Conservation (phyloP, 2,797 vertebrate species). For the Danio kyathit region DNA sequence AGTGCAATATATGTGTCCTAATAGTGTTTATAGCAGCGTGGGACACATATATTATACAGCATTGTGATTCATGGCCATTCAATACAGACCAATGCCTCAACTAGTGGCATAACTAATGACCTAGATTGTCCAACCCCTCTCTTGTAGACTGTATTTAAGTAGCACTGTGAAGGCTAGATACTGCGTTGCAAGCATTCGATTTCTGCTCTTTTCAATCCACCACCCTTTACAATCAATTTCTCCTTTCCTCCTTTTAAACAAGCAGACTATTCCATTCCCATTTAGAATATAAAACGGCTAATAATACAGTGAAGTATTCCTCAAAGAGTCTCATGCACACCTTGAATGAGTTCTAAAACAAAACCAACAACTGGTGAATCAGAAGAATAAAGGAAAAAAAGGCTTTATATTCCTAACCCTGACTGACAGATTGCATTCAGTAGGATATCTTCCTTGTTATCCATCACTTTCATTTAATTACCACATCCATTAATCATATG, state of each 20-base stretch:
- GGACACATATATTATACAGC: too few species aligned
- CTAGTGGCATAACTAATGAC: not conserved
- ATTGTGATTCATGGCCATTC: not conserved
- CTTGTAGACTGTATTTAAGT: not conserved
- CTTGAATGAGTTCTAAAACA: not conserved
- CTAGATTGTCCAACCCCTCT: not conserved
- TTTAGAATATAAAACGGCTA: constrained; percentile 5
- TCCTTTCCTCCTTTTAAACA: not conserved
- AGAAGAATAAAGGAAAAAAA: not conserved
- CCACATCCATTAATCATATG: constrained; percentile 43
- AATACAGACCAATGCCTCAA: not conserved
- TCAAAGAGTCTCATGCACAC: not conserved
- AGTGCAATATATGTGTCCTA: too few species aligned
- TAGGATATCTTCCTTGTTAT: constrained; percentile 25
- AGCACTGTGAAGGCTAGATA: not conserved
- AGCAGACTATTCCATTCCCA: not conserved
- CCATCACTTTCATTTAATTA: constrained; percentile 53
- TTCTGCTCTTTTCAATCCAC: not conserved
- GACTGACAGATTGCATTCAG: constrained; percentile 25
- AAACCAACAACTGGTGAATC: constrained; percentile 3
- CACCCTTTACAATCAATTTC: constrained; percentile 10
- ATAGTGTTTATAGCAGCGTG: too few species aligned
- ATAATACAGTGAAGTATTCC: not conserved
- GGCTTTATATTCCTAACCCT: not conserved
- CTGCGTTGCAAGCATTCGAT: not conserved